phyloP scores from a whole-genome alignment of 2,888 invertebrate species.

The Syrista parreyssii region DNA sequence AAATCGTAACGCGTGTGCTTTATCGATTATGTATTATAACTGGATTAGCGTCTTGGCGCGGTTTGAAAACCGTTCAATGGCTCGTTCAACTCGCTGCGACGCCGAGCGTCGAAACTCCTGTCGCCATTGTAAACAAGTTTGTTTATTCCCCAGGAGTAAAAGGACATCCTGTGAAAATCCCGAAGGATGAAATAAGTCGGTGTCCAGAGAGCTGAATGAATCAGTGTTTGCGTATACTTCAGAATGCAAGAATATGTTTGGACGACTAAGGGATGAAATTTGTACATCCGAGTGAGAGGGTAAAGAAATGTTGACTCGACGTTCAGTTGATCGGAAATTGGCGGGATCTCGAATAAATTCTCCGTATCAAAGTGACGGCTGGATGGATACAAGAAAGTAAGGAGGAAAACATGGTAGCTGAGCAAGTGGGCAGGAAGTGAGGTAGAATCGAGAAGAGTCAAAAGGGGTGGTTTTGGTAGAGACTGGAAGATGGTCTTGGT shows the following conservation, averaged over 20 bases:
- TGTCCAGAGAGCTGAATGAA: neutral
- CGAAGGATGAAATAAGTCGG: neutral
- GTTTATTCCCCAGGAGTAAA: neutral
- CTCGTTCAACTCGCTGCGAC: neutral
- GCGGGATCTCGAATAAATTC: neutral
- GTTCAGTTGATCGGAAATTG: neutral
- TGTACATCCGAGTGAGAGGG: neutral
- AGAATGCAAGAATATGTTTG: neutral
- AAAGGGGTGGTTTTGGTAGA: neutral
- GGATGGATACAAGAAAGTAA: neutral
- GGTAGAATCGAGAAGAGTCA: neutral
- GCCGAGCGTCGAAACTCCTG: neutral
- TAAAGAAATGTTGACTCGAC: constrained; percentile 3
- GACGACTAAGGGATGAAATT: neutral
- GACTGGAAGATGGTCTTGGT: neutral
- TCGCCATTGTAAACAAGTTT: neutral
- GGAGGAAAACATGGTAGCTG: neutral
- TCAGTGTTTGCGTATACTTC: neutral
- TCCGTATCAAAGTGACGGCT: neutral
- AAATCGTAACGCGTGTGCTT: neutral
- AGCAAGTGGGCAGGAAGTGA: constrained; percentile 2
- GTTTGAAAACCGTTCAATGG: neutral
- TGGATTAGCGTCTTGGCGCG: neutral
- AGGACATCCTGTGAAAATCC: neutral
- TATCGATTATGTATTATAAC: neutral